Conservation (phyloP, 2,797 vertebrate species). For the Channallabes apus region DNA sequence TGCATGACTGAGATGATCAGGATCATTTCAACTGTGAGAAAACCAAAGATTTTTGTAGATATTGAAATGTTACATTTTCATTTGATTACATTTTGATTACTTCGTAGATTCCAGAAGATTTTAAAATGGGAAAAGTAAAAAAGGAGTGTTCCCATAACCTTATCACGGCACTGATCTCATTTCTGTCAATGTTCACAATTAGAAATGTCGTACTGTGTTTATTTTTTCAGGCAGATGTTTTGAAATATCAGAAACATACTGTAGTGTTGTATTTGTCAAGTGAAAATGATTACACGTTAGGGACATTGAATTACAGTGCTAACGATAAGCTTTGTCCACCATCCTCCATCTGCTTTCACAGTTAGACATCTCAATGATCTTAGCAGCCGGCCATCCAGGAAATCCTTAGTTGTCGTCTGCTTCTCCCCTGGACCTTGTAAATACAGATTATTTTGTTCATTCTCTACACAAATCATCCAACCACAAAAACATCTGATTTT, state of each 20-base stretch:
- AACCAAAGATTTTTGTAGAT: background rate
- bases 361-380: slow-evolving; percentile 52
- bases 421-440: background rate
- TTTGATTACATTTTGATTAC: background rate
- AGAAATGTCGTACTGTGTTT: slow-evolving; percentile 27
- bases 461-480: background rate
- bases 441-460: background rate
- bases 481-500: background rate
- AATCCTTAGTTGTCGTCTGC: slow-evolving; percentile 30
- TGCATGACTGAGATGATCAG: background rate
- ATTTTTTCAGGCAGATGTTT: slow-evolving; percentile 43
- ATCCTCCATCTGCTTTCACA: slow-evolving; percentile 52
- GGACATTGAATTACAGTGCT: slow-evolving; percentile 29
- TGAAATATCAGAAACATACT: slow-evolving; percentile 42
- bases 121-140: slow-evolving; percentile 41
- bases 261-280: background rate
- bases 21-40: background rate
- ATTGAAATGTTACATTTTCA: background rate
- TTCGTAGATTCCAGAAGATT: background rate
- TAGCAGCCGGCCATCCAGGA: slow-evolving; percentile 51
- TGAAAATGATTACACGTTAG: slow-evolving; percentile 38
- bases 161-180: slow-evolving; percentile 27
- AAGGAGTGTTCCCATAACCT: slow-evolving; percentile 37
- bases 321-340: slow-evolving; percentile 23
- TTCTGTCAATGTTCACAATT: slow-evolving; percentile 16